These are phyloP conservation scores for Caradrina clavipalpis DNA, from an alignment of 2,888 invertebrate genomes.

Conservation along the genomic window DNA sequence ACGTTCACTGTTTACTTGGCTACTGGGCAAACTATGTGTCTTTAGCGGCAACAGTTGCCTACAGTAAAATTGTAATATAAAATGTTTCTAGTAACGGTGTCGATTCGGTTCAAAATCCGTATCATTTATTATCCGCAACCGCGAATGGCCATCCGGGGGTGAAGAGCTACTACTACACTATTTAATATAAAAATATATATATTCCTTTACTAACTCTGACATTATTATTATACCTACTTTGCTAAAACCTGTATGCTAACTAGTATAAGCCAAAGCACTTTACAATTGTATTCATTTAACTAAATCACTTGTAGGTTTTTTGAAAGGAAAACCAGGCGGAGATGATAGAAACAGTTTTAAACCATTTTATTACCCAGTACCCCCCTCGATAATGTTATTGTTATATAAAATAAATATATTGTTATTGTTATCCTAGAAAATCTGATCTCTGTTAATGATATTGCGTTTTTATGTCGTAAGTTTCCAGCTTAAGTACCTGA, in stretches of 20 bases:
- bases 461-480: conserved; percentile 63
- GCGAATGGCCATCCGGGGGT: background rate
- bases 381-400: conserved; percentile 23
- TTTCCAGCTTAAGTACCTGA: conserved; percentile 60
- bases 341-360: conserved; percentile 1
- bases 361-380: conserved; percentile 18
- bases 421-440: conserved; percentile 32
- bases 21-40: conserved; percentile 1
- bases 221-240: background rate
- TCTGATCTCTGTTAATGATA: conserved; percentile 63
- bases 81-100: background rate
- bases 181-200: too few species aligned
- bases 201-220: background rate
- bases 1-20: background rate
- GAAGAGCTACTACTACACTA: too few species aligned
- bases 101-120: conserved; percentile 1
- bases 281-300: background rate
- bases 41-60: background rate
- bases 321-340: background rate
- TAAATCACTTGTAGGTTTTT: conserved; percentile 9
- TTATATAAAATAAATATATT: too few species aligned
- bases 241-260: too few species aligned
- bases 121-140: conserved; percentile 2
- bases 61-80: background rate
- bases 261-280: background rate